Evolutionary conservation across 2,113 vertebrate species (phyloP).

Genomic region (Siniperca chuatsi): DNA sequence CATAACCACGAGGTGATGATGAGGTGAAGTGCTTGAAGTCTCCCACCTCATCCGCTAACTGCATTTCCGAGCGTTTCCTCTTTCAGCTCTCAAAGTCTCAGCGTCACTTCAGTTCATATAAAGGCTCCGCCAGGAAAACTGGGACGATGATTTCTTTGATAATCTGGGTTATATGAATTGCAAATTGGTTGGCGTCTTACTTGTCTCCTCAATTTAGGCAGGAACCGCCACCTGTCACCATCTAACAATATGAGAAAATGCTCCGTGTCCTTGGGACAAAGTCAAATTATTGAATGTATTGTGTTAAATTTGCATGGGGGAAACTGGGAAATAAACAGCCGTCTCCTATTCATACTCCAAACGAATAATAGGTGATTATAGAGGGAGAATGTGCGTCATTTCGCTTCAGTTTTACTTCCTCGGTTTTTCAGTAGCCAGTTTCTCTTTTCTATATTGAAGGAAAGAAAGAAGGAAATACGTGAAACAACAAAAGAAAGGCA

Average conservation of each 20-base stretch:
- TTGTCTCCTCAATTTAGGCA: conserved; percentile 29
- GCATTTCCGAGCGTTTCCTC: neutral
- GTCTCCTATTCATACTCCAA: neutral
- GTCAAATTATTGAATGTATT: conserved; percentile 26
- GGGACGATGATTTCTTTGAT: conserved; percentile 27
- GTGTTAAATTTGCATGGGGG: neutral
- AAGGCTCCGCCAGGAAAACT: neutral
- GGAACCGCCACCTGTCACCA: conserved; percentile 28
- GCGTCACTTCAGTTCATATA: neutral
- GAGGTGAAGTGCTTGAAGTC: conserved; percentile 4
- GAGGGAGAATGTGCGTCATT: neutral
- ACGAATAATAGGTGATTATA: conserved; percentile 1
- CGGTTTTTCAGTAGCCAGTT: neutral
- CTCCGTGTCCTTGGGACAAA: conserved; percentile 39
- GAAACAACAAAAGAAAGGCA: neutral
- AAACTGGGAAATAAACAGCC: conserved; percentile 3
- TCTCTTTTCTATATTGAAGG: neutral
- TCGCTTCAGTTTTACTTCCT: neutral
- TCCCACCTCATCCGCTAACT: neutral
- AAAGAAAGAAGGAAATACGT: neutral
- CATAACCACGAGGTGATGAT: neutral
- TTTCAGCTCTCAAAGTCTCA: conserved; percentile 13
- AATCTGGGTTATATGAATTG: conserved; percentile 43
- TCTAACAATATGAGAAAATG: conserved; percentile 22
- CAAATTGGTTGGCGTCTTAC: conserved; percentile 15